Evolutionary conservation across 2,113 vertebrate species (phyloP), one percentile per base, ranked within the genome.

Genomic region (Dromas ardeola): DNA sequence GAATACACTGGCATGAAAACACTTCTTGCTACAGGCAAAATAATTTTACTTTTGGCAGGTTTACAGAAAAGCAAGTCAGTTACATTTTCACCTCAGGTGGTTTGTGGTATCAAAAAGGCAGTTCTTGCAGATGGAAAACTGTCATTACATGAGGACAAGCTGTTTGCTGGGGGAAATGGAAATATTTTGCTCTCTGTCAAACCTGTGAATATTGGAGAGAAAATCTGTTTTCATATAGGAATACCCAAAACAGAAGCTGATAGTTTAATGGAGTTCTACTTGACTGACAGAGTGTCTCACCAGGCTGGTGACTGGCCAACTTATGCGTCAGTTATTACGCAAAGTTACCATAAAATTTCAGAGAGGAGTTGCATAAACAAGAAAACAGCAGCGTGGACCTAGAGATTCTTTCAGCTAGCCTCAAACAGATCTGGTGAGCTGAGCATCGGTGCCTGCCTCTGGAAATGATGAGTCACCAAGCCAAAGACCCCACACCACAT

Each of bases 31-130:
- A 89, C 36, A 93, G 94, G 96, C 86, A 85, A 95, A 96, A 94
- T 91, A 95, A 93, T 96, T 96, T 89, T 76, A 94, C 70, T 95
- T 93, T 93, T 97, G 94, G 96, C 96, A 97, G 36, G 74, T 81
- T 94, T 97, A 94, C 93, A 95, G 93, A 66, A 80, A 82, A 93
- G 81, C 78, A 93, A 96, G 74, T 91, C 94, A 96, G 95, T 83
- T 97, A 96, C 58, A 95, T 96, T 97, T 96, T 95, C 93, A 97
- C 94, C 97, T 97, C 93, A 95, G 97, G 89, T 97, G 94, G 93
- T 95, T 95, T 95, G 78, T 87, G 73, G 94, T 95, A 97, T 94
- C 83, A 96, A 95, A 97, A 97, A 95, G 86, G 89, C 91, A 97
- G 81, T 82, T 95, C 50, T 70, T 95, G 93, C 95, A 97, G 94